A percentile compares a stretch with the other conserved stretches of the same genome.
These are phyloP conservation scores for Tauraco hartlaubi DNA, from an alignment of 2,797 vertebrate species.

Conservation along the genomic window DNA sequence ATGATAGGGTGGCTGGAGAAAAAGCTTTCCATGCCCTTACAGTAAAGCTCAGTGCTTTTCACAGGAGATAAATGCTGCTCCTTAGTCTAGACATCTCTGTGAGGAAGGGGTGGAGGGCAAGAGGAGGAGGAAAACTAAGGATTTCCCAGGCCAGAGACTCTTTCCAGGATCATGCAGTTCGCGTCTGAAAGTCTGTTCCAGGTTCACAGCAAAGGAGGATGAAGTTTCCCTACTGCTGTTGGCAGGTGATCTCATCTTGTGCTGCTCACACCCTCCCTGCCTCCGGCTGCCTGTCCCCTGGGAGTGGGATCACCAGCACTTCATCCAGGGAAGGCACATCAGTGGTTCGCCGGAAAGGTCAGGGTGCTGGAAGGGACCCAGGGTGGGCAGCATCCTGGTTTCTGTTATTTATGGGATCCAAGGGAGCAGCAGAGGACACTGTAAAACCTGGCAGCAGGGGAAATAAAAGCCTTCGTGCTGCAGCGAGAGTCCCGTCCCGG, in stretches of 20 bases:
- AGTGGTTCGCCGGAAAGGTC: constrained; percentile 20
- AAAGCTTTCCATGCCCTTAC: background rate
- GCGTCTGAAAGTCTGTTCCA: constrained; percentile 43
- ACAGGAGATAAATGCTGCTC: constrained; percentile 10
- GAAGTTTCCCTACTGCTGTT: constrained; percentile 48
- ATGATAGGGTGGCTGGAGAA: background rate
- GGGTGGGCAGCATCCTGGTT: constrained; percentile 19
- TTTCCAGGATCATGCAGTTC: constrained; percentile 57
- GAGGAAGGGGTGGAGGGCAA: background rate
- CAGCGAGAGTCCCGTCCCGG: background rate
- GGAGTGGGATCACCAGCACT: constrained; percentile 40
- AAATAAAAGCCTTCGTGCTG: background rate
- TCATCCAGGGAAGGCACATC: constrained; percentile 35
- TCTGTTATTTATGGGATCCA: background rate
- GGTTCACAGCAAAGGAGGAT: constrained; percentile 47
- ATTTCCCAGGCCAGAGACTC: constrained; percentile 51
- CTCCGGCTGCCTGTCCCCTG: background rate
- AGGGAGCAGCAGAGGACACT: background rate
- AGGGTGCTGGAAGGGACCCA: constrained; percentile 34
- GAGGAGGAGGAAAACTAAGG: background rate
- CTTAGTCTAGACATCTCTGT: constrained; percentile 41
- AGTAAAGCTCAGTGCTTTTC: background rate
- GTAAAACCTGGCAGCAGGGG: constrained; percentile 12
- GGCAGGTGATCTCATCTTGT: constrained; percentile 71
- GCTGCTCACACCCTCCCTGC: constrained; percentile 47